A percentile compares a stretch with the other conserved stretches of the same genome.
Evolutionary conservation across 2,797 vertebrate genomes (phyloP).

Genomic region (Furcifer pardalis): DNA sequence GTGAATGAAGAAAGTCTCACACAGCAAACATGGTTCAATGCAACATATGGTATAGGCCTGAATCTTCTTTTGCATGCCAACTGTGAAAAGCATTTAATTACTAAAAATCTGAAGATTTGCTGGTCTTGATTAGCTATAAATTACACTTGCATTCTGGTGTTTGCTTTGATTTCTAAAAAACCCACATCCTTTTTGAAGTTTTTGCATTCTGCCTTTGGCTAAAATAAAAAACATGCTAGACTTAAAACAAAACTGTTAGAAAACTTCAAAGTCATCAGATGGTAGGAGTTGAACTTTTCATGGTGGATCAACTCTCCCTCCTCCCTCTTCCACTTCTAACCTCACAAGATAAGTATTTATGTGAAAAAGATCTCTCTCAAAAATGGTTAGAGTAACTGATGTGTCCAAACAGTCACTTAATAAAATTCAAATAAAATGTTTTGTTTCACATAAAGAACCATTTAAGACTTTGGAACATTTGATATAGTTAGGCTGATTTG

Average conservation of each 20-base stretch:
- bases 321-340: neutral
- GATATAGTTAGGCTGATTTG: neutral
- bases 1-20: too few relatives aligned
- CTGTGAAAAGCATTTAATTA: conserved; percentile 33
- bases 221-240: conserved; percentile 1
- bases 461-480: neutral
- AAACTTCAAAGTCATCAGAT: neutral
- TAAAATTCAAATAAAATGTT: neutral
- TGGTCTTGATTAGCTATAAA: conserved; percentile 27
- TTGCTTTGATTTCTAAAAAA: conserved; percentile 24
- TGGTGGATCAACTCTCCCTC: neutral
- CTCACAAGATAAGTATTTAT: neutral
- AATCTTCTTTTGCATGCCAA: conserved; percentile 6
- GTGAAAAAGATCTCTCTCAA: conserved; percentile 6
- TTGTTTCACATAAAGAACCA: neutral
- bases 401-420: neutral
- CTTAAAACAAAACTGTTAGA: neutral
- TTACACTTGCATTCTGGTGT: conserved; percentile 26
- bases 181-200: neutral
- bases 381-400: neutral
- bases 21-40: conserved; percentile 8
- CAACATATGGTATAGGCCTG: conserved; percentile 15
- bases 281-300: neutral
- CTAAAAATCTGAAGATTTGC: conserved; percentile 25
- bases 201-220: conserved; percentile 12